A percentile compares a stretch with the other conserved stretches of the same genome.
Evolutionary conservation across 2,888 invertebrate genomes (phyloP).

Genomic region (Drosophila mettleri): DNA sequence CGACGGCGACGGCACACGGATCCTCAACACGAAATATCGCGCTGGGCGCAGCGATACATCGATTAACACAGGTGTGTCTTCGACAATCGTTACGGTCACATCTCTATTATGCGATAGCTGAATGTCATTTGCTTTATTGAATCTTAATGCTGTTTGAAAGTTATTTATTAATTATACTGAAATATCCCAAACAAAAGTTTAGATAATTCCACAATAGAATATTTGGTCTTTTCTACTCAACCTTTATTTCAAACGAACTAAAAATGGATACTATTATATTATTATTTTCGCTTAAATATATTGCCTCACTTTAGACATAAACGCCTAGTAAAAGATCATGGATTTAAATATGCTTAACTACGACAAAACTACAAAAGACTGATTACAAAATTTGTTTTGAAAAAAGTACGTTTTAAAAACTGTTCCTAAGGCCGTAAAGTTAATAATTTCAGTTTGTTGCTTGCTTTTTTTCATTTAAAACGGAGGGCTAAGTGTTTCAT

Average conservation of each 20-base stretch:
- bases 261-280: slow-evolving; percentile 47
- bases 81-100: background rate
- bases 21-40: slow-evolving; percentile 27
- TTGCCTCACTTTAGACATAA: slow-evolving; percentile 60
- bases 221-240: slow-evolving; percentile 33
- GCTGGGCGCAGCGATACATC: slow-evolving; percentile 13
- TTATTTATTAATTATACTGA: background rate
- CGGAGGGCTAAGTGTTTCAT: slow-evolving; percentile 63
- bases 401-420: slow-evolving; percentile 58
- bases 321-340: slow-evolving; percentile 40
- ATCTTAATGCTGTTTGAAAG: no score
- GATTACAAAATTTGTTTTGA: slow-evolving; percentile 31
- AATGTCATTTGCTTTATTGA: background rate
- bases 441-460: slow-evolving; percentile 51
- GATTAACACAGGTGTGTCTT: background rate
- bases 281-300: slow-evolving; percentile 34
- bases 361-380: slow-evolving; percentile 48
- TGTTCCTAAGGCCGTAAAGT: slow-evolving; percentile 50
- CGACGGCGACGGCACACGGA: slow-evolving; percentile 46
- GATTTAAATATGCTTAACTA: slow-evolving; percentile 42
- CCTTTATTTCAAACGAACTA: slow-evolving; percentile 59
- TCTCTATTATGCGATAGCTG: background rate
- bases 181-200: background rate
- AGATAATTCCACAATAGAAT: background rate
- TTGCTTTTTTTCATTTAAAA: slow-evolving; percentile 32